Conservation (phyloP, 2,888 invertebrate species). For the Drosophila greeni region DNA sequence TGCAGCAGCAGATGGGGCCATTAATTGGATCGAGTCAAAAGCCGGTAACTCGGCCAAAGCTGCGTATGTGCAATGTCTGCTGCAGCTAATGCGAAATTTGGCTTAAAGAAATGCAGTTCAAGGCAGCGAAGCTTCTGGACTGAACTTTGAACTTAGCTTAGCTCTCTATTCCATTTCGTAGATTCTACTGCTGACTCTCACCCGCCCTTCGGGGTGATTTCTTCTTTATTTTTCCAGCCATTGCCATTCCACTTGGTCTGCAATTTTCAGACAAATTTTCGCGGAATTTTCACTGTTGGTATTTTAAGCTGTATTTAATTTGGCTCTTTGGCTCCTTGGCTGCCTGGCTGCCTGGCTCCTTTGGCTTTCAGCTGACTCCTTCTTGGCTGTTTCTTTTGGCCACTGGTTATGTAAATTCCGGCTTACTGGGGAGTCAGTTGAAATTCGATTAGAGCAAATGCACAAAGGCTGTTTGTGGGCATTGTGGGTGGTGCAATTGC, state of each 20-base stretch:
- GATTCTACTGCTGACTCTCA: conserved; percentile 5
- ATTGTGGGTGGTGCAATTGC: conserved; percentile 19
- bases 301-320: conserved; percentile 45
- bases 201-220: not conserved
- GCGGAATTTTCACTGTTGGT: conserved; percentile 24
- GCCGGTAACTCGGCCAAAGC: conserved; percentile 12
- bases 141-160: conserved; percentile 36
- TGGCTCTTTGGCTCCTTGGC: conserved; percentile 1
- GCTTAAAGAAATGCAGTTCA: conserved; percentile 21
- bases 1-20: conserved; percentile 30
- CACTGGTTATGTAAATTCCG: conserved; percentile 53
- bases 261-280: conserved; percentile 15
- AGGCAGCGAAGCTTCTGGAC: conserved; percentile 9
- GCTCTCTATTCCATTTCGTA: not conserved
- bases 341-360: not conserved
- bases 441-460: conserved; percentile 45
- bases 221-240: conserved; percentile 9
- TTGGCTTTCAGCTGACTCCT: not conserved
- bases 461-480: conserved; percentile 22
- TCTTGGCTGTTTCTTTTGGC: conserved; percentile 11
- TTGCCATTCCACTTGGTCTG: conserved; percentile 30
- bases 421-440: conserved; percentile 11
- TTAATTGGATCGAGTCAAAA: conserved; percentile 48
- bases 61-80: conserved; percentile 38
- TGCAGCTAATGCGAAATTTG: conserved; percentile 14